Conservation (phyloP, 30 jellyfish, hydroid and myxozoan genomes). For the Chrysaora quinquecirrha region DNA sequence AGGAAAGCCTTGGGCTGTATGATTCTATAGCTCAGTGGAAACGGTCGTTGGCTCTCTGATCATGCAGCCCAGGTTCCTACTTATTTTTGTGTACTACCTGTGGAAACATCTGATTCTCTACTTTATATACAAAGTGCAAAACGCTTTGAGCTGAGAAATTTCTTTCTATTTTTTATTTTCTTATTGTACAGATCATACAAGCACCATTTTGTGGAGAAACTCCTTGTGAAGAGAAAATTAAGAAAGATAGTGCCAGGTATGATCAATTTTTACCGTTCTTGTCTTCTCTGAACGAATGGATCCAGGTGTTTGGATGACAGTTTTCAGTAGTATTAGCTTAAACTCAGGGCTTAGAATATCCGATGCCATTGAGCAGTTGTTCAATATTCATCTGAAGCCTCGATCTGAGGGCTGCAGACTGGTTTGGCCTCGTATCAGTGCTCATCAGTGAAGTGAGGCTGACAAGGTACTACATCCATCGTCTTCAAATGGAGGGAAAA, state of each 20-base stretch:
- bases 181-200: constrained; percentile 74
- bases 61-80: too few relatives aligned
- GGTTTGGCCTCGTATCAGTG: too few relatives aligned
- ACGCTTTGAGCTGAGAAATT: background rate
- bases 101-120: too few relatives aligned
- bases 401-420: too few relatives aligned
- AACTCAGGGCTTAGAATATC: background rate
- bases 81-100: too few relatives aligned
- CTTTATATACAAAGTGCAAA: too few relatives aligned
- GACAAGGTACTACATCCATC: too few relatives aligned
- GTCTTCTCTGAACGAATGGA: background rate
- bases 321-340: background rate
- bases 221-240: constrained; percentile 89
- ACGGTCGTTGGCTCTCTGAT: too few relatives aligned
- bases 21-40: too few relatives aligned
- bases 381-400: background rate
- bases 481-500: too few relatives aligned
- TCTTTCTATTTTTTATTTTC: background rate
- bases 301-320: background rate
- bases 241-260: constrained; percentile 95
- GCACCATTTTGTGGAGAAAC: constrained; percentile 98
- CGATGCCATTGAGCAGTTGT: background rate
- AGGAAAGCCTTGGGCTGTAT: too few relatives aligned
- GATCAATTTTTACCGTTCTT: background rate
- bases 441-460: too few relatives aligned